Conservation (phyloP, 2,888 invertebrate species). For the Herminia tarsipennalis region DNA sequence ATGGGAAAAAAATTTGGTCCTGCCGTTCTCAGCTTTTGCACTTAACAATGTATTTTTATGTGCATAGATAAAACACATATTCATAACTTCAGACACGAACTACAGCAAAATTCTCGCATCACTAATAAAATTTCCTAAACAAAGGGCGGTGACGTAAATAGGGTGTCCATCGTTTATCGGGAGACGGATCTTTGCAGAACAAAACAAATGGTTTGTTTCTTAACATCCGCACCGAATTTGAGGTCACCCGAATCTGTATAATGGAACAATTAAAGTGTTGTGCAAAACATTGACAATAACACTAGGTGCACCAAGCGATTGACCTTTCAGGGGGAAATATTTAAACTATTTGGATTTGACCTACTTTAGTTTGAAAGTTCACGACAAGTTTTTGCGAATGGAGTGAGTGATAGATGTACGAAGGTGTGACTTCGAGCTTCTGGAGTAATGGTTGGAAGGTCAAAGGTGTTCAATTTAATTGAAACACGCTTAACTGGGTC, state of each 20-base stretch:
- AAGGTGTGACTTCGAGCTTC: too few species aligned
- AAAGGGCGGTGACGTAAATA: conserved; percentile 38
- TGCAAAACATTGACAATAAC: conserved; percentile 57
- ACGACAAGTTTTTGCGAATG: conserved; percentile 6
- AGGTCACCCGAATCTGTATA: conserved; percentile 49
- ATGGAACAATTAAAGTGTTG: conserved; percentile 62
- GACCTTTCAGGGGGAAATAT: conserved; percentile 33
- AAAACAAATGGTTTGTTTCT: conserved; percentile 48
- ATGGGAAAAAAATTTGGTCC: too few species aligned
- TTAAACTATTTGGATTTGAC: conserved; percentile 22
- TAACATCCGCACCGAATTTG: conserved; percentile 55
- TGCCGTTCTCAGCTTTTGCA: too few species aligned
- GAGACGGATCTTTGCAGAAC: conserved; percentile 29
- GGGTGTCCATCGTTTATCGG: conserved; percentile 44
- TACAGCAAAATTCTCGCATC: conserved; percentile 13
- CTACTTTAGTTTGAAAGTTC: conserved; percentile 25
- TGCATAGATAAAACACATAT: too few species aligned
- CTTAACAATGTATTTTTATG: too few species aligned
- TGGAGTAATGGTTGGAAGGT: too few species aligned
- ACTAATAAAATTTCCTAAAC: conserved; percentile 33
- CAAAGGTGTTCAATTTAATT: too few species aligned
- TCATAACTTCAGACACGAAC: too few species aligned
- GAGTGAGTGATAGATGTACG: neutral
- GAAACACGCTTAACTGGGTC: too few species aligned
- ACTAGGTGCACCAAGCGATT: conserved; percentile 38